phyloP scores from a whole-genome alignment of 2,113 vertebrate species.

The Gobiocypris rarus region DNA sequence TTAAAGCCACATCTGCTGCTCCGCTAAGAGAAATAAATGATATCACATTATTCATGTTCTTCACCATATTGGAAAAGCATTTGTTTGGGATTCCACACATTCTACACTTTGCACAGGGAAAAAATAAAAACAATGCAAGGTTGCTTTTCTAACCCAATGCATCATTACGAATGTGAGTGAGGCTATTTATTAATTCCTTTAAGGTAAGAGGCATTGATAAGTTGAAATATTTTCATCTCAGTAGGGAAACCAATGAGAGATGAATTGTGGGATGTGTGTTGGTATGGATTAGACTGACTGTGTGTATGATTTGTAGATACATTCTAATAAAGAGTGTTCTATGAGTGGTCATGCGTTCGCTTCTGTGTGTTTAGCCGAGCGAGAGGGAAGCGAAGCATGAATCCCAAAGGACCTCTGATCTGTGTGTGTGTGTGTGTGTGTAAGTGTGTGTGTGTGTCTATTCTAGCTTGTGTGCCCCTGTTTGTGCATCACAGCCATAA shows the following conservation, averaged over 20 bases:
- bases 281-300: slow-evolving; percentile 35
- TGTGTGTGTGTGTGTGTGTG: slow-evolving; percentile 39
- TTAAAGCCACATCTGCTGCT: slow-evolving; percentile 59
- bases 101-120: slow-evolving; percentile 61
- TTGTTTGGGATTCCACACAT: slow-evolving; percentile 58
- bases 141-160: slow-evolving; percentile 51
- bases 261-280: slow-evolving; percentile 29
- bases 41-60: slow-evolving; percentile 65
- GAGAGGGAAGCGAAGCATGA: slow-evolving; percentile 71
- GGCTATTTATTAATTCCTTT: slow-evolving; percentile 50
- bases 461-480: slow-evolving; percentile 31
- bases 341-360: slow-evolving; percentile 44
- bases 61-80: slow-evolving; percentile 66
- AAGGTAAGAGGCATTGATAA: slow-evolving; percentile 43
- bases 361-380: slow-evolving; percentile 62
- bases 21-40: slow-evolving; percentile 61
- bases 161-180: slow-evolving; percentile 39
- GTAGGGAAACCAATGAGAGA: slow-evolving; percentile 34
- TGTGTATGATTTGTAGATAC: slow-evolving; percentile 39
- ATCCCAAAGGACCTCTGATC: slow-evolving; percentile 66
- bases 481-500: slow-evolving; percentile 73
- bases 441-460: neutral
- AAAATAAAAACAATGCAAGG: slow-evolving; percentile 33
- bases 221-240: slow-evolving; percentile 47
- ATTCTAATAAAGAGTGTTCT: slow-evolving; percentile 53